These are phyloP conservation scores for Turdus rufiventris DNA, from an alignment of 2,113 vertebrate species.

Conservation along the genomic window DNA sequence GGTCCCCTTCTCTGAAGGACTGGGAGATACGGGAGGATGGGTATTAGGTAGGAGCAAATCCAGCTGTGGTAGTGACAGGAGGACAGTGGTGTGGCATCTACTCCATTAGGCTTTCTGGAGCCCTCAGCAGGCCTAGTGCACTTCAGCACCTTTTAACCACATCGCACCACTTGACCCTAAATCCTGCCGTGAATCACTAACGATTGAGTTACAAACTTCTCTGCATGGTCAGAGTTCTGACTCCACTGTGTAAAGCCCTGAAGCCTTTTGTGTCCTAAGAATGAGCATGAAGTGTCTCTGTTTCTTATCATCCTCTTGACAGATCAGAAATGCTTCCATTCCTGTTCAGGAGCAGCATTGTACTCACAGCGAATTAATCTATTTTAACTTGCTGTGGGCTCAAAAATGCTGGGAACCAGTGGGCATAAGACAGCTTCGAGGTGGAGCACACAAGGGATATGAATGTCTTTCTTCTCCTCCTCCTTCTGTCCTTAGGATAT, in stretches of 20 bases:
- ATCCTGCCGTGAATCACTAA: not conserved
- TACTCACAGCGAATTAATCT: not conserved
- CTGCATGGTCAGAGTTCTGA: not conserved
- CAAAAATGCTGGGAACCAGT: not conserved
- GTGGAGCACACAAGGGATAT: fast-evolving
- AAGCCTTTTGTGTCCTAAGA: not conserved
- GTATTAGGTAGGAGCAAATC: not conserved
- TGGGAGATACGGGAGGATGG: not conserved
- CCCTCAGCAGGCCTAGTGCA: not conserved
- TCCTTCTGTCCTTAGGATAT: constrained; percentile 51
- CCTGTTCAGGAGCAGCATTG: not conserved
- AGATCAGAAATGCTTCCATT: not conserved
- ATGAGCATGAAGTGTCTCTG: not conserved
- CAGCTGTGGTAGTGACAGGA: not conserved
- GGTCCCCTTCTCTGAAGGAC: not conserved
- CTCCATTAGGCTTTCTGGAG: not conserved
- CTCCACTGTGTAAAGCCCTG: not conserved
- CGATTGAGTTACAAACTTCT: not conserved
- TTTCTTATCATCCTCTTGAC: not conserved
- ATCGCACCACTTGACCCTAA: not conserved
- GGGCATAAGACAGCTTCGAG: not conserved
- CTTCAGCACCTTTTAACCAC: not conserved
- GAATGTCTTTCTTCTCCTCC: not conserved
- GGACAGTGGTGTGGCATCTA: not conserved
- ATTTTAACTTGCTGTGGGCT: not conserved